Base-by-base conservation (phyloP, 1,140 invertebrate genomes). In the Micrasema longulum region DNA sequence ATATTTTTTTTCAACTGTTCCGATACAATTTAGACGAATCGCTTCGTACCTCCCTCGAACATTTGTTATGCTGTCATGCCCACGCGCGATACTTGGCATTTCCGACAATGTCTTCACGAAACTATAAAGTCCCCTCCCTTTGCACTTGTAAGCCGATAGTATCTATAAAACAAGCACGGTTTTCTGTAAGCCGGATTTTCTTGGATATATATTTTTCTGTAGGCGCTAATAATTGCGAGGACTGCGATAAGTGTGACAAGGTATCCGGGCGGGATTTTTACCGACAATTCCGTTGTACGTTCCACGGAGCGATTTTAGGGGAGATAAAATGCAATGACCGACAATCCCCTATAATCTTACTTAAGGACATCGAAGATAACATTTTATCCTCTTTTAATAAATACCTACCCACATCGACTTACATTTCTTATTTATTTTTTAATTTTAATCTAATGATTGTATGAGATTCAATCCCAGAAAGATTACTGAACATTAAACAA, bases 171-270 rank as follows among this genome's bases (percentile, higher is more conserved):
- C 64, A 57, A 43, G 48, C 53, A 45, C 45, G 62, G 62, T 62
- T 52, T 38, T 36, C 60, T 55, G 55, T 75, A 74, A 74, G 68
- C 69, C 64, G 68, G 64, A 63, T 62, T 62, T 52, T 26, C 48
- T 20, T 1, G 14, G 67, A 69, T 69, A 57, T 64, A 45, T 64
- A 14, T 55, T n/a, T 36, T 68, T 36, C 38, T 55, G 41, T 50
- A 55, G 43, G 65, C 60, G 68, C 53, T 75, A 65, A 75, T 75
- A 75, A 75, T 75, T 75, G 66, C 67, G 38, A 31, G 11, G 65
- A 55, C 65, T 57, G 57, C 43, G 69, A 69, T 71, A 71, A 75
- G 73, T 75, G 73, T 71, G 73, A 75, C 73, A 75, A 71, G 69
- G 69, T 57, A 72, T 57, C 65, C 65, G 23, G 45, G 36, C 18